Base-by-base conservation (phyloP, 2,113 vertebrate genomes). In the Rhinopomastus cyanomelas region DNA sequence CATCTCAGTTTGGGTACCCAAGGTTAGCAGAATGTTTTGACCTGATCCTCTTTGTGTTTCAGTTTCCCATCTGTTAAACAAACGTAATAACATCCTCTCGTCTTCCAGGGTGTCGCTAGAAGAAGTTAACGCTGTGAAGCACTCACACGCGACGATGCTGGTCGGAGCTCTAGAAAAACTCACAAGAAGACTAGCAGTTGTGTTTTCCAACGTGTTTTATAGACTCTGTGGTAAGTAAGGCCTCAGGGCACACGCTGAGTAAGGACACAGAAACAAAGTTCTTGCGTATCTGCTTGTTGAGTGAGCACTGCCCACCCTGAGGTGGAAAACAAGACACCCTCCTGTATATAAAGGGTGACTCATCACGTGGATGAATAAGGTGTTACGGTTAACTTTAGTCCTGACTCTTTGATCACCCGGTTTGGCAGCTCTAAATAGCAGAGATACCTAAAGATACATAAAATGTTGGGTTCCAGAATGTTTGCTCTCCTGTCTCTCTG, bases 61-160 rank as follows among this genome's bases (percentile, higher is more conserved):
- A 37, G 71, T 88, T 93, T 90, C 88, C 94, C 88, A 95, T 95
- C 92, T 95, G 93, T 90, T 92, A 88, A 91, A 79, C 36, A 62
- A 49, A 74, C 92, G 91, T 94, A 93, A 90, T 87, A 93, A 92
- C 93, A 91, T 88, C 60, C 42, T 81, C 86, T 80, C 26, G 1
- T 91, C 78, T 95, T 94, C 57, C 7, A 2, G 71, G 55, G 77
- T 67, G 87, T 73, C 90, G 84, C 90, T 91, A 62, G 67, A 80
- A 90, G 86, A 48, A 92, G 32, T 17, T 39, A 90, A 76, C 5
- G 0, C 26, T 92, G 83, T 79, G 83, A 92, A 92, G 37, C 48
- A 76, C 61, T 86, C 77, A 18, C 67, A 65, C 82, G 67, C 87
- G 56, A 44, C 87, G 56, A 44, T 79, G 27, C 80, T 94, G 90